Evolutionary conservation across 37 sponge, comb jelly and placozoan genomes (phyloP), one percentile per base, ranked within the genome.

Genomic region (Petrosia ficiformis): DNA sequence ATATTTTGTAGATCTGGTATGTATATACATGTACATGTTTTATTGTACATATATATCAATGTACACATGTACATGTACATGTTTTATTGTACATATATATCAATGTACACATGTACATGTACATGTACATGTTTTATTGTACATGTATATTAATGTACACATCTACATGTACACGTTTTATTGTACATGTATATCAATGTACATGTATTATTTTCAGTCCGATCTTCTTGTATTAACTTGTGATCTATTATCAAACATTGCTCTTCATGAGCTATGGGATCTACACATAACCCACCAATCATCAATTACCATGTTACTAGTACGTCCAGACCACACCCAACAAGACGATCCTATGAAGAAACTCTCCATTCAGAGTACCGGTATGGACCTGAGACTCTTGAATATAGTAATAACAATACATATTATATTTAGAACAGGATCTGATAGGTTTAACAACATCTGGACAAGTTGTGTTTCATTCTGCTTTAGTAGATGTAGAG

Each of bases 161-260:
- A n/a, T 48, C 54, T 48, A 16, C 10, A 48, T 19, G 54, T 19
- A 48, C 54, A 48, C 54, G 16, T 16, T 48, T 48, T 16, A 19
- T 10, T 48, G 54, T 48, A 16, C 10, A 48, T 16, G 10, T 48
- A 19, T 16, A 48, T 19, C 54, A 10, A 48, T 48, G 54, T 48
- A 19, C 14, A 19, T 10, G 14, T 48, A 19, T 10, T 40, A 1
- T 4, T 19, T 38, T 26, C 72, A 87, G 77, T 57, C 67, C 42
- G 82, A 82, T 78, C 73, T 96, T 58, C 64, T 96, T 14, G 66
- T 96, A 42, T 30, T 96, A 26, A 93, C 88, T 80, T 96, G 97
- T 76, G 97, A 96, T 66, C 70, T 93, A 37, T 69, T 96, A 29
- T 81, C 84, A 16, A 65, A 90, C 24, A 66, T 90, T 5, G 73